Evolutionary conservation across 1,140 invertebrate genomes (phyloP).

Genomic region (Myzus persicae): DNA sequence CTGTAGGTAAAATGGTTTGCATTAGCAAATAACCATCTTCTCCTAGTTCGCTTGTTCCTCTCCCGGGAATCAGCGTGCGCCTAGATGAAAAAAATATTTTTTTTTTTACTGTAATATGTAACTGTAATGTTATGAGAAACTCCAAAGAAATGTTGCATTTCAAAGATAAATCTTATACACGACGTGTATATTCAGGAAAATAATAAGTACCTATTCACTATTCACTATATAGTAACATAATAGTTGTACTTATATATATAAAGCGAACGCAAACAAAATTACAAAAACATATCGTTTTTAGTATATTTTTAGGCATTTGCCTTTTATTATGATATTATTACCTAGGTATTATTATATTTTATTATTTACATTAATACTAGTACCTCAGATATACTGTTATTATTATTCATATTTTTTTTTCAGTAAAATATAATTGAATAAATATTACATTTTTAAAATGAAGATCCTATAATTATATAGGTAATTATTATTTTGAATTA

Average conservation of each 20-base stretch:
- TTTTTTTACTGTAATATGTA: not conserved
- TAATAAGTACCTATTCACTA: no score
- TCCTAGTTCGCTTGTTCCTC: not conserved
- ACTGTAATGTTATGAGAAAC: not conserved
- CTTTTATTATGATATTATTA: no score
- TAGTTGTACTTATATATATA: not conserved
- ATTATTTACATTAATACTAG: no score
- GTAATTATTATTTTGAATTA: no score
- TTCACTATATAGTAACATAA: not conserved
- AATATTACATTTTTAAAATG: not conserved
- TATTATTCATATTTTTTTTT: no score
- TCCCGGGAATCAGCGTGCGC: not conserved
- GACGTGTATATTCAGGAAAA: not conserved
- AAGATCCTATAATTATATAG: not conserved
- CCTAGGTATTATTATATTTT: no score
- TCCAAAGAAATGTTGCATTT: no score
- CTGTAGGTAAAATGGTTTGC: not conserved
- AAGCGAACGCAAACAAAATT: not conserved
- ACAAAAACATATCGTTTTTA: not conserved
- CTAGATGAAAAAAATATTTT: not conserved
- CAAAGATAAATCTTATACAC: no score
- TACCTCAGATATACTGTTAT: no score
- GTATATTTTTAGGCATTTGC: not conserved
- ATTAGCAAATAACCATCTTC: not conserved
- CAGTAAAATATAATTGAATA: not conserved